Conservation (phyloP, 53 echinoderm and acorn worm species). For the Echinarachnius parma region DNA sequence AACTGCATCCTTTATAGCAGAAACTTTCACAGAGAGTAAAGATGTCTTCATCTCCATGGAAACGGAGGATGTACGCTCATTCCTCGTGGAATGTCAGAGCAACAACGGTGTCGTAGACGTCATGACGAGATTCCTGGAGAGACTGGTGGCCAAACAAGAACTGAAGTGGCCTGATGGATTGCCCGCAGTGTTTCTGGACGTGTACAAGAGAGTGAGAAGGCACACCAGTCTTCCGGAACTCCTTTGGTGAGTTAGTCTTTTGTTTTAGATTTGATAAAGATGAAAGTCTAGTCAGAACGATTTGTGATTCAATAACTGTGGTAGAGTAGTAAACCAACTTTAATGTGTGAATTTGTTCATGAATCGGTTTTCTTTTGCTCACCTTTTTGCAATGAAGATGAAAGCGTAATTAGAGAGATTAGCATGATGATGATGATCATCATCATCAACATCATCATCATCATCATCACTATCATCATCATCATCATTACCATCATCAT, state of each 20-base stretch:
- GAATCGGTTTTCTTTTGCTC: too few relatives aligned
- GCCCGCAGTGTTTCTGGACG: conserved; percentile 61
- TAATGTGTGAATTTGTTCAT: too few relatives aligned
- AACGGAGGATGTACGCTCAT: conserved; percentile 44
- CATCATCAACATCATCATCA: too few relatives aligned
- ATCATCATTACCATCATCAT: too few relatives aligned
- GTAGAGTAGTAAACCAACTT: too few relatives aligned
- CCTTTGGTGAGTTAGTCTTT: conserved; percentile 54
- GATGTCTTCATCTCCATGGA: conserved; percentile 1
- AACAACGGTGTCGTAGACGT: conserved; percentile 61
- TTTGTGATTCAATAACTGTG: too few relatives aligned
- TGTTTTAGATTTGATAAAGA: conserved; percentile 7
- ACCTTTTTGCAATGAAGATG: too few relatives aligned
- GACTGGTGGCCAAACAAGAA: conserved; percentile 50
- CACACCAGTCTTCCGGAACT: conserved; percentile 71
- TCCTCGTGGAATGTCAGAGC: conserved; percentile 47
- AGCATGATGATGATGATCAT: too few relatives aligned
- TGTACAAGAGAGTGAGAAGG: conserved; percentile 60
- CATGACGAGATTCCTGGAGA: conserved; percentile 55
- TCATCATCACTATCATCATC: too few relatives aligned
- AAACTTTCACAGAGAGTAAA: background rate
- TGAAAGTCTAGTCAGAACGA: background rate
- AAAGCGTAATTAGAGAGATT: too few relatives aligned
- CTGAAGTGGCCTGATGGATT: conserved; percentile 68
- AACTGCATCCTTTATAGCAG: too few relatives aligned